Evolutionary conservation across 2,797 vertebrate genomes (phyloP).

Genomic region (Furcifer pardalis): DNA sequence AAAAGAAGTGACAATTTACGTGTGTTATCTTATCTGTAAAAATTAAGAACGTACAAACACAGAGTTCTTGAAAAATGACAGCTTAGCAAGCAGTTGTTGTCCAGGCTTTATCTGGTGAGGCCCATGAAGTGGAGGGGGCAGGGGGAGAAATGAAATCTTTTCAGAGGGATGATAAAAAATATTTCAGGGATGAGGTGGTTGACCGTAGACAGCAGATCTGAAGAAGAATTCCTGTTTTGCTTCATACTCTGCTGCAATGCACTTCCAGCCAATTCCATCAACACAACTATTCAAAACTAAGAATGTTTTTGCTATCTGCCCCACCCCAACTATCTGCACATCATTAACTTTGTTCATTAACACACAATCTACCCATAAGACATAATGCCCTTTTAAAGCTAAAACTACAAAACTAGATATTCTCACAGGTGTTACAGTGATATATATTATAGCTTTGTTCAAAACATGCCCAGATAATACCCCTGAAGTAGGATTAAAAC

Average conservation of each 20-base stretch:
- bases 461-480: not conserved
- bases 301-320: not conserved
- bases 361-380: not conserved
- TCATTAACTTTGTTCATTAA: constrained; percentile 7
- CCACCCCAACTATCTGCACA: not conserved
- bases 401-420: not conserved
- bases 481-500: not conserved
- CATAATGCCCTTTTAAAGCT: too few species aligned
- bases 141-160: not conserved
- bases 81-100: not conserved
- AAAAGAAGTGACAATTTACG: not conserved
- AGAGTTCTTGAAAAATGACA: not conserved
- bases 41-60: not conserved
- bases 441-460: not conserved
- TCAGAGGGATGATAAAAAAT: not conserved
- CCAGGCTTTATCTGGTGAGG: not conserved
- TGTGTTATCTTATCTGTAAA: not conserved
- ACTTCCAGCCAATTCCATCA: not conserved
- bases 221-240: not conserved
- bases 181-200: not conserved
- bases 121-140: not conserved
- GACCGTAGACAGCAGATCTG: not conserved
- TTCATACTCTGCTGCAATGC: not conserved
- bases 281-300: not conserved
- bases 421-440: not conserved